A percentile compares a stretch with the other conserved stretches of the same genome.
Conservation (phyloP, 2,888 invertebrate species). For the Erannis defoliaria region DNA sequence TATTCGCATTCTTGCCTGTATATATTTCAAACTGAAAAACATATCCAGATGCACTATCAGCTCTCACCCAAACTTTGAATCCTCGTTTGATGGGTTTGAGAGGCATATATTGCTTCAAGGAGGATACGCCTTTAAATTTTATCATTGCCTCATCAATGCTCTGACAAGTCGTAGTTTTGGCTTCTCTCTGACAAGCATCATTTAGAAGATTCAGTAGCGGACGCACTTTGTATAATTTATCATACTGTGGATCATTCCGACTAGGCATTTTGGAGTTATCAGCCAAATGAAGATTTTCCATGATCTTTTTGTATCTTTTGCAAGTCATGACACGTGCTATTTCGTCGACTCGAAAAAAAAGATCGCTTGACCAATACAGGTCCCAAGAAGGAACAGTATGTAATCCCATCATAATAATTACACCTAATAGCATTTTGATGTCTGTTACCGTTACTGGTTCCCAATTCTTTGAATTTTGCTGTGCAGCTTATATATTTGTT, state of each 20-base stretch:
- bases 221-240: constrained; percentile 43
- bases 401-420: background rate
- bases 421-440: background rate
- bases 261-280: constrained; percentile 44
- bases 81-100: constrained; percentile 28
- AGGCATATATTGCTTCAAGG: constrained; percentile 28
- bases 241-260: constrained; percentile 25
- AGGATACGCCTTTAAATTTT: constrained; percentile 17
- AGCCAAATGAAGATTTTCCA: constrained; percentile 46
- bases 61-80: constrained; percentile 31
- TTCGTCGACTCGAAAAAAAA: constrained; percentile 39
- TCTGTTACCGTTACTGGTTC: background rate
- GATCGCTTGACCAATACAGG: constrained; percentile 49
- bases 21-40: constrained; percentile 31
- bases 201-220: constrained; percentile 21
- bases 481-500: background rate
- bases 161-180: constrained; percentile 21
- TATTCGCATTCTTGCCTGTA: constrained; percentile 18
- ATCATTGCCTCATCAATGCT: constrained; percentile 24
- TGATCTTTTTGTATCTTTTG: constrained; percentile 47
- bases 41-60: constrained; percentile 34
- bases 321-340: constrained; percentile 48
- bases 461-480: constrained; percentile 4
- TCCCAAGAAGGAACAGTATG: background rate
- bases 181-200: constrained; percentile 13